phyloP scores from a whole-genome alignment of 2,888 invertebrate species.

The Andrena fulva region DNA sequence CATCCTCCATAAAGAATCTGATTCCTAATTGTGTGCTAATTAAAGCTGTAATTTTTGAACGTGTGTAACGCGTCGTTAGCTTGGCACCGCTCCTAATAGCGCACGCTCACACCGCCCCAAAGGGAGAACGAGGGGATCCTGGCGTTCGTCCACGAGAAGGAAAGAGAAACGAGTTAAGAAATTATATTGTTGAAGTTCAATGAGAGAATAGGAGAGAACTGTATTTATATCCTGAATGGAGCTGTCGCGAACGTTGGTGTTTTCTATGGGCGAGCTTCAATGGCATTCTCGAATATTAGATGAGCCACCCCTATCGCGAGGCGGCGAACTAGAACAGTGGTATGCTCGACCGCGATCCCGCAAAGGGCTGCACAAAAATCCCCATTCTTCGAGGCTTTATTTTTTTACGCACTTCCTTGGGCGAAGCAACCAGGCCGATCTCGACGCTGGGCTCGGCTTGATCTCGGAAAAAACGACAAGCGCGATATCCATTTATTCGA shows the following conservation, averaged over 20 bases:
- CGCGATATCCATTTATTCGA: constrained; percentile 67
- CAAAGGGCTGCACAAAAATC: constrained; percentile 53
- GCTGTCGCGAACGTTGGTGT: constrained; percentile 48
- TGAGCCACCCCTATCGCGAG: constrained; percentile 29
- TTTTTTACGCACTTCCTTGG: constrained; percentile 54
- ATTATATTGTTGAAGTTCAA: constrained; percentile 77
- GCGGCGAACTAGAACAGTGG: constrained; percentile 33
- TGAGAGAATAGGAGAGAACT: constrained; percentile 53
- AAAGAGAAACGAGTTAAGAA: constrained; percentile 49
- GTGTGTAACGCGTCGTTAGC: constrained; percentile 62
- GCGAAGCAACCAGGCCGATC: constrained; percentile 25
- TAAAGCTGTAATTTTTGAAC: constrained; percentile 65
- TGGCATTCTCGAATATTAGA: constrained; percentile 57
- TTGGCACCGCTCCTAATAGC: constrained; percentile 66
- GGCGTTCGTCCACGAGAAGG: constrained; percentile 68
- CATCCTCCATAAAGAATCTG: constrained; percentile 26
- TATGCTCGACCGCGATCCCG: constrained; percentile 29
- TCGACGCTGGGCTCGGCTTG: constrained; percentile 36
- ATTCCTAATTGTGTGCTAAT: constrained; percentile 68
- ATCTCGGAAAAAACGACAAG: constrained; percentile 18
- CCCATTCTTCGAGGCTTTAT: constrained; percentile 61
- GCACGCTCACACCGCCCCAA: constrained; percentile 56
- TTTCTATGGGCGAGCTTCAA: constrained; percentile 62
- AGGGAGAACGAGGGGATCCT: constrained; percentile 49
- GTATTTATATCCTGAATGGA: constrained; percentile 67